Evolutionary conservation across 2,113 vertebrate species (phyloP), one percentile per base, ranked within the genome.

Genomic region (Coregonus clupeaformis): DNA sequence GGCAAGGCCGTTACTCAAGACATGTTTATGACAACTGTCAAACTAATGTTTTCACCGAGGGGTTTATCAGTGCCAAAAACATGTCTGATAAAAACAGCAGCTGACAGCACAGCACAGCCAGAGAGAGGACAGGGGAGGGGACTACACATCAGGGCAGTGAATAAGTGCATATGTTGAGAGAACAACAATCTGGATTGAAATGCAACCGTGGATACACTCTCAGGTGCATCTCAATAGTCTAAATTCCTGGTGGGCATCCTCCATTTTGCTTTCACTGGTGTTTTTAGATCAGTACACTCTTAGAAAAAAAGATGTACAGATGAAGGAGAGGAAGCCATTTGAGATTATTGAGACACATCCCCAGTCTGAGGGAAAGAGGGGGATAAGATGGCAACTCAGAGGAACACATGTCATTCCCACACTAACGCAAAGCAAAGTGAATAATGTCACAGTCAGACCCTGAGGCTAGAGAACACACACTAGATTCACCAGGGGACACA

Each of bases 21-120:
- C 79, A 70, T 85, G 88, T 89, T 90, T 88, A 89, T 74, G 82
- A 89, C 86, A 90, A 90, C 85, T 87, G 87, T 90, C 87, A 90
- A 75, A 83, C 78, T 67, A 69, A 9, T 84, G 87, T 88, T 90
- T 87, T 87, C 79, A 82, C 82, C 82, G 25, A 25, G 72, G 73
- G 75, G 70, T 79, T 82, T 68, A 76, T 78, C 69, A 77, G 84
- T 87, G 80, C 77, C 78, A 86, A 87, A 83, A 75, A 62, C 77
- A 75, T 76, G 82, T 77, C 73, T 77, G 84, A 88, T 82, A 80
- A 86, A 81, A 86, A 85, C 77, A 88, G 84, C 85, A 90, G 85
- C 86, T 87, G 84, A 87, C 49, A 24, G 9, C 16, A 80, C 80
- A 84, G 5, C 18, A 82, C 82, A 84, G 80, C 80, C 82, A 82